These are phyloP conservation scores for Heliconius hewitsoni DNA, from an alignment of 1,140 invertebrate genomes.

Conservation along the genomic window DNA sequence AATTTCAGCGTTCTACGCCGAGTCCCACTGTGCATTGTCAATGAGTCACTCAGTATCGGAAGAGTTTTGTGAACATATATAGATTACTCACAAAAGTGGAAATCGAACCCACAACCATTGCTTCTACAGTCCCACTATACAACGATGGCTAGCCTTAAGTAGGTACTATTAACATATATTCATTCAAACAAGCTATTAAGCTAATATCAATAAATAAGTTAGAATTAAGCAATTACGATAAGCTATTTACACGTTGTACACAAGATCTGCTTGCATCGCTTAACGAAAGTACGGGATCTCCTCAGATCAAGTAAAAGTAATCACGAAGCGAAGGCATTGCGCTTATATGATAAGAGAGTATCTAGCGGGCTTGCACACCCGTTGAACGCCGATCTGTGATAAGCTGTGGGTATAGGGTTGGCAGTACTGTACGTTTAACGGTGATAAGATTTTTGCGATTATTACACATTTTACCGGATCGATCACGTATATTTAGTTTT, in stretches of 20 bases:
- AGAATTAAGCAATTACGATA: slow-evolving; percentile 34
- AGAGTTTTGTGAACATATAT: no score
- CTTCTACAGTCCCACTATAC: no score
- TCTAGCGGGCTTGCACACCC: slow-evolving; percentile 45
- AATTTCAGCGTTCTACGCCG: no score
- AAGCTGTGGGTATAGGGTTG: slow-evolving; percentile 32
- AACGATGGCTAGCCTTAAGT: no score
- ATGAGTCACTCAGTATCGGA: no score
- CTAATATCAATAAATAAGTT: not conserved
- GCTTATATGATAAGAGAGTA: slow-evolving; percentile 40
- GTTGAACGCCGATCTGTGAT: slow-evolving; percentile 55
- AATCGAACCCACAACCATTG: not conserved
- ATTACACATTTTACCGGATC: no score
- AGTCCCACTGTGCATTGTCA: no score
- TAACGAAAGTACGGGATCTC: slow-evolving; percentile 39
- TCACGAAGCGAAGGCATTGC: slow-evolving; percentile 31
- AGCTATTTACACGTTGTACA: slow-evolving; percentile 27
- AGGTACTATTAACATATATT: no score
- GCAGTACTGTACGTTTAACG: not conserved
- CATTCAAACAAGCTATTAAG: not conserved
- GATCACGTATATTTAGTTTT: no score
- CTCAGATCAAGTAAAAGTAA: slow-evolving; percentile 37
- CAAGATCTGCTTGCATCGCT: slow-evolving; percentile 30
- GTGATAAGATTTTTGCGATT: no score
- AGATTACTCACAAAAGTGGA: no score